Conservation (phyloP, 64 coral and sea anemone species). For the Anthopleura sola region DNA sequence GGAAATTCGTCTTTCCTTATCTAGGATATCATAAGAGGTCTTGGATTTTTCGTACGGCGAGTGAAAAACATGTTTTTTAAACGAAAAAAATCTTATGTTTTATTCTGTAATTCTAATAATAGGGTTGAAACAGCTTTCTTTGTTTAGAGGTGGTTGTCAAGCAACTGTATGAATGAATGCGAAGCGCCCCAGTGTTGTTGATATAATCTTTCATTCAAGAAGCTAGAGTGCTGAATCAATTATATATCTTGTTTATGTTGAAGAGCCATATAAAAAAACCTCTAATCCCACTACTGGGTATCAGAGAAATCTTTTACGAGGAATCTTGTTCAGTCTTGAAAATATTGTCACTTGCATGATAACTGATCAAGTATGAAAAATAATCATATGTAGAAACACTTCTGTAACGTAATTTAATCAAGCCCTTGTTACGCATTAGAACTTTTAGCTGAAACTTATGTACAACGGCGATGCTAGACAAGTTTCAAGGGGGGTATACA, state of each 20-base stretch:
- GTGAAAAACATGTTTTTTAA: not conserved
- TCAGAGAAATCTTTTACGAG: too few relatives aligned
- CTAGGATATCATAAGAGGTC: not conserved
- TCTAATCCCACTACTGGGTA: too few relatives aligned
- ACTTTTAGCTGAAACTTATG: too few relatives aligned
- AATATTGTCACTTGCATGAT: too few relatives aligned
- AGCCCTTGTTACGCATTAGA: too few relatives aligned
- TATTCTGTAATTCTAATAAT: not conserved
- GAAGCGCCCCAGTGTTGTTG: not conserved
- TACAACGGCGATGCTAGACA: too few relatives aligned
- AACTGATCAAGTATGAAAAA: too few relatives aligned
- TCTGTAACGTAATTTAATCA: too few relatives aligned
- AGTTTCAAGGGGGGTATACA: too few relatives aligned
- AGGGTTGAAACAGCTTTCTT: not conserved
- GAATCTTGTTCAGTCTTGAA: too few relatives aligned
- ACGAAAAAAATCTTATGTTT: not conserved
- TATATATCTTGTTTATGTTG: not conserved
- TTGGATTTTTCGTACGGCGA: not conserved
- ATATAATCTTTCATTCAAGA: not conserved
- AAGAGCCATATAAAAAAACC: not conserved
- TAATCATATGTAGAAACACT: too few relatives aligned
- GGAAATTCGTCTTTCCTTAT: not conserved
- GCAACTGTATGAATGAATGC: not conserved
- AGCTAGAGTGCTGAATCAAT: not conserved
- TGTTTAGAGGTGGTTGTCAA: not conserved